Evolutionary conservation across 2,888 invertebrate genomes (phyloP).

Genomic region (Exocentrus adspersus): DNA sequence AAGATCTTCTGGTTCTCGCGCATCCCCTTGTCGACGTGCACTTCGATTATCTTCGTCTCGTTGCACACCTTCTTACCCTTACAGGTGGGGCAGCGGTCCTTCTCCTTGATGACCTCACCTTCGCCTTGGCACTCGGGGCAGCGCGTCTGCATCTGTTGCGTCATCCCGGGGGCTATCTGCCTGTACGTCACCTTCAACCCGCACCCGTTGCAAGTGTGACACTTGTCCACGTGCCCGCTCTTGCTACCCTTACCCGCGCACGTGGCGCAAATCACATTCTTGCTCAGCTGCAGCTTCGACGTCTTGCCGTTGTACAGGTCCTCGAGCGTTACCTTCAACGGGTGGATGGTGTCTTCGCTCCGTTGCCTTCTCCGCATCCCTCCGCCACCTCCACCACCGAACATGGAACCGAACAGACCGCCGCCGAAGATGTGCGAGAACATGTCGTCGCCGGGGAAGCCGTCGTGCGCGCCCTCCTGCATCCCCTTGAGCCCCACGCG

Average conservation of each 20-base stretch:
- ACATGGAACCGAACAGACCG: conserved; percentile 70
- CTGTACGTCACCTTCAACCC: conserved; percentile 80
- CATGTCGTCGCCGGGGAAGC: conserved; percentile 70
- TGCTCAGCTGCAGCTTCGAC: conserved; percentile 81
- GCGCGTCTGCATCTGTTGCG: conserved; percentile 70
- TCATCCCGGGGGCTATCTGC: conserved; percentile 75
- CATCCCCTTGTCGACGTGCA: conserved; percentile 89
- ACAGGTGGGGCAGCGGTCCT: conserved; percentile 84
- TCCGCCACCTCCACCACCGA: conserved; percentile 64
- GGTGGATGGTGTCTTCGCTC: conserved; percentile 87
- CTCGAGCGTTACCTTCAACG: conserved; percentile 86
- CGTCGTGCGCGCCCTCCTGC: conserved; percentile 76
- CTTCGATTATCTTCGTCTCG: conserved; percentile 86
- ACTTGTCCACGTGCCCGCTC: conserved; percentile 71
- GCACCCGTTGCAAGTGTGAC: conserved; percentile 80
- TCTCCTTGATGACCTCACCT: conserved; percentile 81
- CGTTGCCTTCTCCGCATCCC: conserved; percentile 68
- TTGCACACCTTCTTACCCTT: conserved; percentile 85
- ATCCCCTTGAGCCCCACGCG: conserved; percentile 87
- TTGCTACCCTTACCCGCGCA: conserved; percentile 84
- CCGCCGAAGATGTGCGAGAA: conserved; percentile 77
- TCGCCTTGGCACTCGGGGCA: conserved; percentile 74
- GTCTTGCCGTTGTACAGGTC: conserved; percentile 92
- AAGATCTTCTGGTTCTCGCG: conserved; percentile 85
- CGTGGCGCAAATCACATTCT: conserved; percentile 81